Evolutionary conservation across 2,113 vertebrate species (phyloP), one percentile per base, ranked within the genome.

Genomic region (Corydoras maculifer): DNA sequence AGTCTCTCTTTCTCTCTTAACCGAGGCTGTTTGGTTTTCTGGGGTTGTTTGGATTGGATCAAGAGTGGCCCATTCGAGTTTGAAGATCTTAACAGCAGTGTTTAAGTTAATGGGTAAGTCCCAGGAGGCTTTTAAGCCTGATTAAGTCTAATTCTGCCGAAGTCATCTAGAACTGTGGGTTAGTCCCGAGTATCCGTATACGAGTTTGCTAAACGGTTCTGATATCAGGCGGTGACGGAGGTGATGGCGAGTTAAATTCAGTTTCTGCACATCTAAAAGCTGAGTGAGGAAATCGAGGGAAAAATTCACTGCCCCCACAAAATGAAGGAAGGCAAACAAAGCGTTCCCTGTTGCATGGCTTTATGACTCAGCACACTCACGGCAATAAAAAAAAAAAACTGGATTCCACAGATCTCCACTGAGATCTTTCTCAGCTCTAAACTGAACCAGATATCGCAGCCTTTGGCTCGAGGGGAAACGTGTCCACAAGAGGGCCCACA

Each of bases 401-500:
- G 53, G 61, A 73, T 73, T 68, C 65, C 72, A 48, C 58, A 68
- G 65, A 7, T 58, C 58, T 68, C 72, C 58, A 48, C 72, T 6
- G 50, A 68, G 72, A 74, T 49, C 65, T 54, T 62, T 67, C 18
- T 51, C 65, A 61, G 64, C 64, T 73, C 43, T 74, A 74, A 74
- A 68, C 65, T 15, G 51, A 74, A 74, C 29, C 72, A 74, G 72
- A 68, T 62, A 66, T 55, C n/a, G 3, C 59, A 74, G 72, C 72
- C 72, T 74, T 31, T 61, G 65, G 65, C 72, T 30, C 32, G 30
- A 74, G 59, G 65, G 58, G 48, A 43, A 74, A 68, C 57, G 49
- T 74, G 72, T 68, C 72, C 72, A 68, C 72, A 68, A 74, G 72
- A 43, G 72, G 72, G 72, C 72, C 64, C 58, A 67, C 58, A 67